phyloP scores from a whole-genome alignment of 2,113 vertebrate genomes.

The Haemorhous mexicanus region DNA sequence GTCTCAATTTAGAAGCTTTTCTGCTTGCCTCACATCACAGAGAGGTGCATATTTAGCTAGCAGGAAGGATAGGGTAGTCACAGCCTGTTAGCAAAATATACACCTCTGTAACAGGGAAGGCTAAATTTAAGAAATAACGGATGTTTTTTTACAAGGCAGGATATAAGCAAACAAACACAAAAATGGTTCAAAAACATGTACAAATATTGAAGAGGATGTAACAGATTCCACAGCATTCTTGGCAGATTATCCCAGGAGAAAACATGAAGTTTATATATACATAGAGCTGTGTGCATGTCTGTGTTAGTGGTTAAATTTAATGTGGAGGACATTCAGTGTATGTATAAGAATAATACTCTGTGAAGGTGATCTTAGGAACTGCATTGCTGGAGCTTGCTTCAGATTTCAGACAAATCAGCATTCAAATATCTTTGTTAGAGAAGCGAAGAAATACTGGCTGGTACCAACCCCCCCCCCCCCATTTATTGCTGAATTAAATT shows the following conservation, averaged over 20 bases:
- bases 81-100: conserved; percentile 49
- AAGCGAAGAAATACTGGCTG: neutral
- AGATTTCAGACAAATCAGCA: neutral
- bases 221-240: conserved; percentile 2
- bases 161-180: conserved; percentile 54
- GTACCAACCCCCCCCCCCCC: accelerated
- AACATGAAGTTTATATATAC: neutral
- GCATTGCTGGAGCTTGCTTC: neutral
- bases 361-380: neutral
- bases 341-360: neutral
- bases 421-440: neutral
- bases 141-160: conserved; percentile 41
- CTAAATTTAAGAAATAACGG: conserved; percentile 45
- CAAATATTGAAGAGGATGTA: conserved; percentile 39
- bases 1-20: neutral
- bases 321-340: neutral
- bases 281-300: neutral
- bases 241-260: conserved; percentile 15
- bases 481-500: neutral
- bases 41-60: neutral
- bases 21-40: neutral
- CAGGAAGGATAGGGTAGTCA: conserved; percentile 48
- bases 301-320: neutral
- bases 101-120: conserved; percentile 1
- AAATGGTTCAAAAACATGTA: conserved; percentile 12